A percentile compares a stretch with the other conserved stretches of the same genome.
Evolutionary conservation across 1,140 invertebrate species (phyloP).

Genomic region (Whitmania pigra): DNA sequence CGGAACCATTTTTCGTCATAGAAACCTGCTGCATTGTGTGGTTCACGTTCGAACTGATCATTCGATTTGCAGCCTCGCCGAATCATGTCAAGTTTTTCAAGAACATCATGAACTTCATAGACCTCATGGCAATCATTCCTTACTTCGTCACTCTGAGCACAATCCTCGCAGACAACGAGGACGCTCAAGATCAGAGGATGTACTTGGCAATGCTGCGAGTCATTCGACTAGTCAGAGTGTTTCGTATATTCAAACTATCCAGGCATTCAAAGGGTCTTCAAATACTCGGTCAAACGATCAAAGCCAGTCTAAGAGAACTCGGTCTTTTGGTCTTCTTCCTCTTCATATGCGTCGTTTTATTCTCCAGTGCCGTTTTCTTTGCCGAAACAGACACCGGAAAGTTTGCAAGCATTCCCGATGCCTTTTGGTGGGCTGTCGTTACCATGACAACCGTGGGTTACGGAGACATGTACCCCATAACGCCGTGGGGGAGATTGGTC

Average conservation of each 20-base stretch:
- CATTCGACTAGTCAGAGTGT: constrained; percentile 42
- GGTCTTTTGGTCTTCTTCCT: constrained; percentile 99
- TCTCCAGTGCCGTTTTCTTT: constrained; percentile 95
- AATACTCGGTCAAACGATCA: constrained; percentile 68
- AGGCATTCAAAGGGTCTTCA: constrained; percentile 44
- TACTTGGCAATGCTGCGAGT: constrained; percentile 42
- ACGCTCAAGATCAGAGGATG: constrained; percentile 33
- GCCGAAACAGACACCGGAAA: constrained; percentile 90
- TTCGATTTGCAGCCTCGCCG: constrained; percentile 36
- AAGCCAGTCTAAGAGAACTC: constrained; percentile 97
- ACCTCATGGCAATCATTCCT: constrained; percentile 92
- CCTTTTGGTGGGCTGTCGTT: constrained; percentile 59
- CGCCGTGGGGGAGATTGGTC: constrained; percentile 96
- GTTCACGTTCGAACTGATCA: constrained; percentile 37
- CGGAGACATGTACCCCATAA: constrained; percentile 90
- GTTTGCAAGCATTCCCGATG: constrained; percentile 83
- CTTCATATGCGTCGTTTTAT: constrained; percentile 84
- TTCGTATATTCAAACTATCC: constrained; percentile 44
- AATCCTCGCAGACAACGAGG: constrained; percentile 26
- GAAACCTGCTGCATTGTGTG: constrained; percentile 33
- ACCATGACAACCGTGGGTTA: constrained; percentile 96
- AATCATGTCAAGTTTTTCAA: constrained; percentile 40
- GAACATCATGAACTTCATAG: constrained; percentile 96
- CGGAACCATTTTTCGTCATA: constrained; percentile 16
- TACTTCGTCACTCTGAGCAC: constrained; percentile 93